Conservation (phyloP, 1,140 invertebrate species). For the Drosophila tropicalis region DNA sequence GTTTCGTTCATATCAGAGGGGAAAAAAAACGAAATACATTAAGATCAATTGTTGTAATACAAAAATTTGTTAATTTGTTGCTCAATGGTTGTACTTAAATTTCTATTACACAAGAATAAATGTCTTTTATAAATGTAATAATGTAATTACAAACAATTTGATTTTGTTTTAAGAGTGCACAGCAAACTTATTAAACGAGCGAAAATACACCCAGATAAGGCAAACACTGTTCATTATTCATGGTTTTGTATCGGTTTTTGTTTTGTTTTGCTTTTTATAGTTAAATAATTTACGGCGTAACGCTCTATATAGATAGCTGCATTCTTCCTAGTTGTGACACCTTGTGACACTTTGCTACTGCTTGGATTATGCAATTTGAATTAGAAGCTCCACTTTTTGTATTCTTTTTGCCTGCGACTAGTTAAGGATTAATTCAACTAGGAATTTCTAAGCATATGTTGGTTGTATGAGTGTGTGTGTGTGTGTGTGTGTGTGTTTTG, state of each 20-base stretch:
- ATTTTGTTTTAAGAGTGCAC: conserved; percentile 45
- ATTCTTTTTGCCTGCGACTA: conserved; percentile 73
- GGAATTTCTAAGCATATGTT: conserved; percentile 67
- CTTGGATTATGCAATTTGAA: conserved; percentile 37
- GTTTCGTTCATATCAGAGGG: conserved; percentile 28
- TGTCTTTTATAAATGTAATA: conserved; percentile 43
- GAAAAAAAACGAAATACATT: conserved; percentile 45
- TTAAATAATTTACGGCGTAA: conserved; percentile 50
- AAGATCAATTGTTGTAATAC: conserved; percentile 37
- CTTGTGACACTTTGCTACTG: conserved; percentile 54
- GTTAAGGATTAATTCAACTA: conserved; percentile 78
- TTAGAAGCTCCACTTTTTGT: conserved; percentile 48
- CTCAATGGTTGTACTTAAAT: conserved; percentile 57
- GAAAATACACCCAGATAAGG: conserved; percentile 67
- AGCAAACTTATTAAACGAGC: conserved; percentile 63
- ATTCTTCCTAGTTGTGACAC: conserved; percentile 45
- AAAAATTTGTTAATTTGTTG: conserved; percentile 34
- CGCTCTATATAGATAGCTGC: conserved; percentile 16
- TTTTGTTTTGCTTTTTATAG: conserved; percentile 7
- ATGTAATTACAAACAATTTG: conserved; percentile 34
- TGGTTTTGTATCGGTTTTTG: conserved; percentile 2
- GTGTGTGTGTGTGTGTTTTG: conserved; percentile 22
- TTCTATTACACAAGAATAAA: conserved; percentile 69
- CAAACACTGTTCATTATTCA: conserved; percentile 41
- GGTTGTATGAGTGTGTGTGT: conserved; percentile 31